phyloP scores from a whole-genome alignment of 2,888 invertebrate species.

The Hylaea fasciaria region DNA sequence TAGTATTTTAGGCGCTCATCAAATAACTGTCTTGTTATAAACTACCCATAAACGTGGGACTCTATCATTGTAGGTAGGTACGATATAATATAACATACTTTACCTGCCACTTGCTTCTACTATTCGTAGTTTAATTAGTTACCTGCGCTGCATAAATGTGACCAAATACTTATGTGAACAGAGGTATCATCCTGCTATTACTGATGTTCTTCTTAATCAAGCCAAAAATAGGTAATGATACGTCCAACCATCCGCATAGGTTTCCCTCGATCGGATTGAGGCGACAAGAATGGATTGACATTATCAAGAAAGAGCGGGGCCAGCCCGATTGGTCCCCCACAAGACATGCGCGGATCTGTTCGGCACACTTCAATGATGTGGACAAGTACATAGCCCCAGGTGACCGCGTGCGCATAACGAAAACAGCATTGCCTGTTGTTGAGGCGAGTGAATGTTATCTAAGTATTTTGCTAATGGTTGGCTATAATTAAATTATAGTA shows the following conservation, averaged over 20 bases:
- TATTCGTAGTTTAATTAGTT: too few relatives aligned
- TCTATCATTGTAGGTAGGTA: too few relatives aligned
- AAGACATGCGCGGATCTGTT: slow-evolving; percentile 40
- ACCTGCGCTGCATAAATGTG: too few relatives aligned
- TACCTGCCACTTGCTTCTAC: too few relatives aligned
- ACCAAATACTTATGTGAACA: too few relatives aligned
- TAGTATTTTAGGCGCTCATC: too few relatives aligned
- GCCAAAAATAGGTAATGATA: neutral
- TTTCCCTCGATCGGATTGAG: slow-evolving; percentile 31
- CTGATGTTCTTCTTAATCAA: too few relatives aligned
- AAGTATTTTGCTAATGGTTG: neutral
- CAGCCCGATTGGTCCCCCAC: slow-evolving; percentile 36
- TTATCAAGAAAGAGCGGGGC: slow-evolving; percentile 32
- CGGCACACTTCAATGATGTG: slow-evolving; percentile 36
- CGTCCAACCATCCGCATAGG: slow-evolving; percentile 10
- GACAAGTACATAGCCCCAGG: slow-evolving; percentile 37
- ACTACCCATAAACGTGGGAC: too few relatives aligned
- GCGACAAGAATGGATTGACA: slow-evolving; percentile 32
- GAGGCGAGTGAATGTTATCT: slow-evolving; percentile 15
- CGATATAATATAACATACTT: too few relatives aligned
- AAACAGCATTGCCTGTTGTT: slow-evolving; percentile 35
- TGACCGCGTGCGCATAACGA: slow-evolving; percentile 29
- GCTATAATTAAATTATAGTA: neutral
- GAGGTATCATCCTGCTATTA: too few relatives aligned
- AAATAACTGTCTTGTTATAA: too few relatives aligned